These are phyloP conservation scores for Gulo gulo DNA, from an alignment of 2,113 vertebrate species.

Conservation along the genomic window DNA sequence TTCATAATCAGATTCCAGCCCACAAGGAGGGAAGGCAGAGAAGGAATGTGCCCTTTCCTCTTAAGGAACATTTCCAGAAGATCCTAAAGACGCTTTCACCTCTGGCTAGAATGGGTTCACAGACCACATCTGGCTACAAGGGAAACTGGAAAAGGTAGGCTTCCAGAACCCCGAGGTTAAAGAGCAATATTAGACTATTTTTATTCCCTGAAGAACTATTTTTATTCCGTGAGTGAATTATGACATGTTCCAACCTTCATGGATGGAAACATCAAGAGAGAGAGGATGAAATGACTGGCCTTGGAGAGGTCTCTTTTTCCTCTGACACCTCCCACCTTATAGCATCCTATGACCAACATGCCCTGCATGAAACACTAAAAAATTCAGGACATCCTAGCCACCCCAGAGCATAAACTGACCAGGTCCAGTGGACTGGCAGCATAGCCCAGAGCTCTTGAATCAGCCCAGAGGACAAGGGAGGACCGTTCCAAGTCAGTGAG, in stretches of 20 bases:
- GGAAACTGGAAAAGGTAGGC: not conserved
- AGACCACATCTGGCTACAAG: not conserved
- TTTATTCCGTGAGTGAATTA: not conserved
- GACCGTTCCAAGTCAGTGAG: not conserved
- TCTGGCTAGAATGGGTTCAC: not conserved
- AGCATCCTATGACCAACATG: not conserved
- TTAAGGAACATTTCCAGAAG: not conserved
- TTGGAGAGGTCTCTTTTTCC: not conserved
- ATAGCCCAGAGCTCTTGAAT: fast-evolving
- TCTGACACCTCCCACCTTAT: not conserved
- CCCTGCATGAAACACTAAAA: not conserved
- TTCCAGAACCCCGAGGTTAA: not conserved
- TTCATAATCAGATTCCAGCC: not conserved
- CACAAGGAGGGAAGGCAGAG: not conserved
- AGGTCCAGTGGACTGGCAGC: not conserved
- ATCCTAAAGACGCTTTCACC: not conserved
- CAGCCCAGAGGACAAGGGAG: not conserved
- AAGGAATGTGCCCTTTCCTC: not conserved
- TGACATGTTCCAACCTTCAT: not conserved
- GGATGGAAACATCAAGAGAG: not conserved
- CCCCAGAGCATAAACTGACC: not conserved
- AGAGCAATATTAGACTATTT: not conserved
- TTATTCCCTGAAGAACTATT: not conserved
- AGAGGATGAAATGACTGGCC: not conserved
- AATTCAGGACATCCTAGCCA: not conserved